These are phyloP conservation scores for Trematomus loennbergii DNA, from an alignment of 2,113 vertebrate species.

Conservation along the genomic window DNA sequence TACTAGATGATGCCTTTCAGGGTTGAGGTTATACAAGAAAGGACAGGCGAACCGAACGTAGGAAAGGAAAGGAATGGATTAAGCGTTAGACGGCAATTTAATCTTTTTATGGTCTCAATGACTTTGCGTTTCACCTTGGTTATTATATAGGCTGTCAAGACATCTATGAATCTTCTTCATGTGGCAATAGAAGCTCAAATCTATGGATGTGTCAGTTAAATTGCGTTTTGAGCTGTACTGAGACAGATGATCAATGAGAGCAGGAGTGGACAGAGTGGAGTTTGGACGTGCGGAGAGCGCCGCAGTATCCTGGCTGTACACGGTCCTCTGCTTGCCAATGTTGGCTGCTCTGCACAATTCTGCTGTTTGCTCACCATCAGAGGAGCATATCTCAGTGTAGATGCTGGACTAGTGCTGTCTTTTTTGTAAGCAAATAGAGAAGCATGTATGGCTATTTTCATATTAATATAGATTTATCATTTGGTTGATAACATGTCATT, in stretches of 20 bases:
- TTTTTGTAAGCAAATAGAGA: not conserved
- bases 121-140: not conserved
- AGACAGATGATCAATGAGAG: not conserved
- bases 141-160: not conserved
- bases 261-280: slow-evolving; percentile 16
- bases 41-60: too few species aligned
- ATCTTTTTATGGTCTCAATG: not conserved
- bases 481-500: too few species aligned
- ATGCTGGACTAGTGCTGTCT: not conserved
- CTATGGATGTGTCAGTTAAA: too few species aligned
- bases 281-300: slow-evolving; percentile 15
- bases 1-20: too few species aligned
- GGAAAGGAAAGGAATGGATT: too few species aligned
- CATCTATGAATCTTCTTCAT: not conserved
- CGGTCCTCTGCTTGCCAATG: slow-evolving; percentile 7
- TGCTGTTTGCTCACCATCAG: not conserved
- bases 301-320: slow-evolving; percentile 17
- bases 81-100: not conserved
- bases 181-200: not conserved
- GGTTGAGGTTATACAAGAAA: too few species aligned
- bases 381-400: slow-evolving; percentile 6
- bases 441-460: too few species aligned
- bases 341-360: slow-evolving; percentile 25
- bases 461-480: too few species aligned
- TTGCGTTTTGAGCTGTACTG: not conserved